phyloP scores from a whole-genome alignment of 2,888 invertebrate genomes.

The Tenthredo livida region DNA sequence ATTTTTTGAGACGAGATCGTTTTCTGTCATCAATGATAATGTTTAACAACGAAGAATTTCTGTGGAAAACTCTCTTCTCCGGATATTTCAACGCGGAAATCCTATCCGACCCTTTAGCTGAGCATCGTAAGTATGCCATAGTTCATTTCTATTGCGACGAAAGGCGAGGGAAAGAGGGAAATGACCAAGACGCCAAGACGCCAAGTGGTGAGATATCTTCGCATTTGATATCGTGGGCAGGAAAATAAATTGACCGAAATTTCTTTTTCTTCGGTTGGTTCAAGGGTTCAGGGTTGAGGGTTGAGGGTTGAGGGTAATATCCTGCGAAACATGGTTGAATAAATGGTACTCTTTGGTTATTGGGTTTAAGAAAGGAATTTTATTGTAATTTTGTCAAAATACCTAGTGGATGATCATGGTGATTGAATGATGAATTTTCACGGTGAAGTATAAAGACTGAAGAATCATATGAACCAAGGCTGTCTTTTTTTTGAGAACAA shows the following conservation, averaged over 20 bases:
- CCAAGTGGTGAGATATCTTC: not conserved
- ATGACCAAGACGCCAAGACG: not conserved
- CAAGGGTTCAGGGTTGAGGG: no score
- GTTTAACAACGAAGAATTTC: not conserved
- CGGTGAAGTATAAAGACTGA: not conserved
- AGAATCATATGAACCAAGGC: not conserved
- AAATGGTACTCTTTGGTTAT: not conserved
- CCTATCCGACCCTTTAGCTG: no score
- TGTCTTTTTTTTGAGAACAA: not conserved
- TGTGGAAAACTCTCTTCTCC: not conserved
- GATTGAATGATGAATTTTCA: constrained; percentile 37
- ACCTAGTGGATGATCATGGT: constrained; percentile 40
- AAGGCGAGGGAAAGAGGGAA: not conserved
- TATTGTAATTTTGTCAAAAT: constrained; percentile 40
- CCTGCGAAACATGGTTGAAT: not conserved
- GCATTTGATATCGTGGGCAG: not conserved
- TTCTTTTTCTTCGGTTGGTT: not conserved
- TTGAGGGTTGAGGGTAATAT: not conserved
- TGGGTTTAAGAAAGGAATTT: constrained; percentile 51
- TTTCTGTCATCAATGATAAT: not conserved
- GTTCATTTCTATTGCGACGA: not conserved
- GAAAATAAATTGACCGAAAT: not conserved
- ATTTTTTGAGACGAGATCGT: no score
- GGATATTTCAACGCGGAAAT: not conserved
- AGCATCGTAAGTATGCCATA: not conserved